Conservation (phyloP, 2,888 invertebrate genomes). For the Abrostola triplasia region DNA sequence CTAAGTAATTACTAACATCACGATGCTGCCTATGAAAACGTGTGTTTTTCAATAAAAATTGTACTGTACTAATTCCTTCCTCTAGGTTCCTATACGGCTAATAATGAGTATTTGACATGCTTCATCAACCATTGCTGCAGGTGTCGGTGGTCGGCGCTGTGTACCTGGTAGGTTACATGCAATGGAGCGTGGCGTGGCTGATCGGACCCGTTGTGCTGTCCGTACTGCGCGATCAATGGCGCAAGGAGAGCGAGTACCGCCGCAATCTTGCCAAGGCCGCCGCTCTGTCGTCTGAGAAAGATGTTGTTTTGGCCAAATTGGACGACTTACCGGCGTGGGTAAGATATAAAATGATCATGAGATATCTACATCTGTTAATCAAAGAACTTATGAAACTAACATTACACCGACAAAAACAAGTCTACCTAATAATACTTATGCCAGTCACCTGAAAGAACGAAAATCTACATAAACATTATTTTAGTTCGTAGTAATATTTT, state of each 20-base stretch:
- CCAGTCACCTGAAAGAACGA: no score
- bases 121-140: constrained; percentile 68
- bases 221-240: constrained; percentile 93
- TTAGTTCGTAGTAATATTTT: no score
- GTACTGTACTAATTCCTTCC: background rate
- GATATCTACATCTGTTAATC: no score
- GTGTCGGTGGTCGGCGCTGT: constrained; percentile 92
- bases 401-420: no score
- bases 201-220: constrained; percentile 93
- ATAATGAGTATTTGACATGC: constrained; percentile 16
- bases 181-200: constrained; percentile 96
- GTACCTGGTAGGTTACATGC: constrained; percentile 94
- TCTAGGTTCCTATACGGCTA: no score
- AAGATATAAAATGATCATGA: constrained; percentile 60
- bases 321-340: constrained; percentile 98
- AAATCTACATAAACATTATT: no score
- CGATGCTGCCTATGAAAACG: background rate
- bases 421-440: no score
- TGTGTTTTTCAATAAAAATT: background rate
- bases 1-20: background rate
- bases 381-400: no score
- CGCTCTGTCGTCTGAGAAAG: constrained; percentile 94
- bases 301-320: constrained; percentile 94
- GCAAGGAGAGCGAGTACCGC: constrained; percentile 91
- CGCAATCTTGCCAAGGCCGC: constrained; percentile 93